These are phyloP conservation scores for Peromyscus maniculatus DNA, from an alignment of 2,113 vertebrate genomes.

Conservation along the genomic window DNA sequence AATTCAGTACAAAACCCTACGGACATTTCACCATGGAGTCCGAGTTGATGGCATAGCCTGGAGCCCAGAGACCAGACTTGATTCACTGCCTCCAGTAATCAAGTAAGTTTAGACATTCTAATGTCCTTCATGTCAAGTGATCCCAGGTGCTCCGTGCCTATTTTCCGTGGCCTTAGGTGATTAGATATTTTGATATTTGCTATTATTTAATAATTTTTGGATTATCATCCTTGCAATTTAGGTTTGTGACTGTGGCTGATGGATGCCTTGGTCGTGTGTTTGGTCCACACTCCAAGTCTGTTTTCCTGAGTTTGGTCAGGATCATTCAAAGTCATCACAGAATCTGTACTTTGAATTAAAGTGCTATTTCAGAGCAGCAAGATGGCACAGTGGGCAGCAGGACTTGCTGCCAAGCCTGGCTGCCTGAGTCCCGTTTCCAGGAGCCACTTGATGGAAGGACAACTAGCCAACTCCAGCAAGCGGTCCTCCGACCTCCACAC, in stretches of 20 bases:
- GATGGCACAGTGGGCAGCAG: not conserved
- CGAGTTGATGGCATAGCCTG: conserved; percentile 94
- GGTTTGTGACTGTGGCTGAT: not conserved
- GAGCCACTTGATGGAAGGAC: not conserved
- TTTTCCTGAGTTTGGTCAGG: conserved; percentile 8
- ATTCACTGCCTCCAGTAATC: conserved; percentile 91
- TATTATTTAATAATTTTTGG: not conserved
- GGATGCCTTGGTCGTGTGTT: not conserved
- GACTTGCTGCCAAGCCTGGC: not conserved
- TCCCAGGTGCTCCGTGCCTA: not conserved
- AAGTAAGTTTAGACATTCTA: conserved; percentile 87
- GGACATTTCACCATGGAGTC: conserved; percentile 93
- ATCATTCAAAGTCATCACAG: conserved; percentile 2
- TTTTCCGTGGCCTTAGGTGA: not conserved
- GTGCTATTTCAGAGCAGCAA: not conserved
- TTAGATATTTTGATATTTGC: not conserved
- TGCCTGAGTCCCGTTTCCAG: not conserved
- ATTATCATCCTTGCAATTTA: conserved; percentile 18
- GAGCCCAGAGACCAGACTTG: conserved; percentile 96
- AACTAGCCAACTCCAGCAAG: not conserved
- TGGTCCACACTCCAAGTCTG: not conserved
- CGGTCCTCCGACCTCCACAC: not conserved
- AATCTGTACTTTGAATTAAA: conserved; percentile 49
- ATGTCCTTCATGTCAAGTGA: not conserved
- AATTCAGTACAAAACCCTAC: conserved; percentile 93